phyloP scores from a whole-genome alignment of 1,140 invertebrate species.

The Cyclargus thomasi region DNA sequence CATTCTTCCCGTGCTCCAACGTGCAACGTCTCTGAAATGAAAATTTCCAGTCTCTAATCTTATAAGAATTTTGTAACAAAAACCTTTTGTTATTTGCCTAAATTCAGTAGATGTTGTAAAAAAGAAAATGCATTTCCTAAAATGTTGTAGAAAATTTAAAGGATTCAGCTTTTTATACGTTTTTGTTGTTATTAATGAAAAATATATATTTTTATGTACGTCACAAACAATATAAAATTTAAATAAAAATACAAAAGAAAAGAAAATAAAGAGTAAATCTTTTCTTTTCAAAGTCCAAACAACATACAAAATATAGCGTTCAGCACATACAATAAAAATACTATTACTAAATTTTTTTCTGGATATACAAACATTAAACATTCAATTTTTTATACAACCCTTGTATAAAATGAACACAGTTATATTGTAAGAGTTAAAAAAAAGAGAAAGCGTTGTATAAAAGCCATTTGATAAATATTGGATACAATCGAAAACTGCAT shows the following conservation, averaged over 20 bases:
- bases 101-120: not conserved
- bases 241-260: no score
- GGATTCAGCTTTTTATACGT: not conserved
- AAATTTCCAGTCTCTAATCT: conserved; percentile 29
- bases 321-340: no score
- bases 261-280: no score
- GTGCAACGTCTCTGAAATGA: conserved; percentile 41
- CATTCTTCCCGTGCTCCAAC: conserved; percentile 39
- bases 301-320: no score
- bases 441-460: not conserved
- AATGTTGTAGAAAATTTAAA: not conserved
- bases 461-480: not conserved
- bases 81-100: not conserved
- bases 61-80: conserved; percentile 5
- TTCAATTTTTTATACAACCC: no score
- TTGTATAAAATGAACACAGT: no score
- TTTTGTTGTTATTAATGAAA: not conserved
- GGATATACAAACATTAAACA: no score
- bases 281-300: no score
- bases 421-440: no score
- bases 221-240: no score
- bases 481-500: conserved; percentile 16
- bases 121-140: not conserved
- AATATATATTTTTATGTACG: not conserved
- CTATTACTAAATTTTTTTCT: no score